These are phyloP conservation scores for Clivina fossor DNA, from an alignment of 2,888 invertebrate species.

Conservation along the genomic window DNA sequence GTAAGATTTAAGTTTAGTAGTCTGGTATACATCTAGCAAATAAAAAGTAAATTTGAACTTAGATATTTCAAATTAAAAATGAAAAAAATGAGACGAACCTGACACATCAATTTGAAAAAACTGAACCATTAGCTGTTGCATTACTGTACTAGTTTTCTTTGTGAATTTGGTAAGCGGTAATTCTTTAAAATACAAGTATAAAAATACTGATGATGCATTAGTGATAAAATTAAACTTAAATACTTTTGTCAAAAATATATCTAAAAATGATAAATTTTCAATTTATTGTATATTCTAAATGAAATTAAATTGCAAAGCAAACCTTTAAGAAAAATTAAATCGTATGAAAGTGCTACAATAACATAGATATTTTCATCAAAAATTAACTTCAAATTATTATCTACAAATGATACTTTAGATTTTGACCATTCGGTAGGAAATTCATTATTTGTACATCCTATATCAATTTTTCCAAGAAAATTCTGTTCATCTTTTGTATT, in stretches of 20 bases:
- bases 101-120: constrained; percentile 40
- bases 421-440: constrained; percentile 43
- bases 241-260: constrained; percentile 44
- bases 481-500: constrained; percentile 10
- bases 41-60: constrained; percentile 15
- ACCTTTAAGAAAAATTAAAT: constrained; percentile 45
- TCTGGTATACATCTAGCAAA: constrained; percentile 31
- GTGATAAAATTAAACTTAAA: constrained; percentile 44
- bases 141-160: constrained; percentile 41
- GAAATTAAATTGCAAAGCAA: constrained; percentile 1
- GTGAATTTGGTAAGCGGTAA: constrained; percentile 46
- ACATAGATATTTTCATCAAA: constrained; percentile 35
- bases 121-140: constrained; percentile 43
- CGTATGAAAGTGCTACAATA: constrained; percentile 39
- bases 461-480: constrained; percentile 42
- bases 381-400: constrained; percentile 11
- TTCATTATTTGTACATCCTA: constrained; percentile 46
- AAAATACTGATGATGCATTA: constrained; percentile 38
- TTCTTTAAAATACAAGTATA: constrained; percentile 43
- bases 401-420: constrained; percentile 42
- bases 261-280: constrained; percentile 39
- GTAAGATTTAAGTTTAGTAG: constrained; percentile 36
- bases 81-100: constrained; percentile 29
- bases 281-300: neutral
- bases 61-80: constrained; percentile 29